These are phyloP conservation scores for Podarcis raffonei DNA, from an alignment of 2,113 vertebrate genomes.

Conservation along the genomic window DNA sequence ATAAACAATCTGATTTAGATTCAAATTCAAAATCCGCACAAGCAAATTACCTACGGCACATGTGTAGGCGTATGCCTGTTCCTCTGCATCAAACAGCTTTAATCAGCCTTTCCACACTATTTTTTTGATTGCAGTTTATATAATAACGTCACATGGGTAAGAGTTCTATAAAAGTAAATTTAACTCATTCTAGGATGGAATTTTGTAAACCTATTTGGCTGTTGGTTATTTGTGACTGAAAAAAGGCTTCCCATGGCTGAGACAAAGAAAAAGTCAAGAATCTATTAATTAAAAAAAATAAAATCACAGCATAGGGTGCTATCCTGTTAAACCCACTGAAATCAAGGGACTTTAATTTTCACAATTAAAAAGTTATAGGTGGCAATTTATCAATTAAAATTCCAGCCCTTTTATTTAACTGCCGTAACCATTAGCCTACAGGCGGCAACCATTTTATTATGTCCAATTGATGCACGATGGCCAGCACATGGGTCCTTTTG, in stretches of 20 bases:
- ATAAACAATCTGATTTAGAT: constrained; percentile 59
- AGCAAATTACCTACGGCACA: constrained; percentile 67
- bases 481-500: no score
- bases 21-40: constrained; percentile 57
- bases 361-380: no score
- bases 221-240: not conserved
- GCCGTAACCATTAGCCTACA: no score
- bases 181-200: constrained; percentile 31
- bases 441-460: no score
- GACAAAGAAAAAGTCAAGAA: not conserved
- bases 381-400: no score
- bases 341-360: no score
- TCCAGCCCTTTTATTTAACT: no score
- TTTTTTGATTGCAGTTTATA: constrained; percentile 63
- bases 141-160: constrained; percentile 43
- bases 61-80: constrained; percentile 47
- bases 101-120: constrained; percentile 53
- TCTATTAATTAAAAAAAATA: no score
- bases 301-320: no score
- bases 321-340: no score
- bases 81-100: constrained; percentile 44
- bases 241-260: not conserved
- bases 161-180: constrained; percentile 15
- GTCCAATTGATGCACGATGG: no score
- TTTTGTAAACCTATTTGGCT: not conserved